phyloP scores from a whole-genome alignment of 2,888 invertebrate species.

The Lottia gigantea region DNA sequence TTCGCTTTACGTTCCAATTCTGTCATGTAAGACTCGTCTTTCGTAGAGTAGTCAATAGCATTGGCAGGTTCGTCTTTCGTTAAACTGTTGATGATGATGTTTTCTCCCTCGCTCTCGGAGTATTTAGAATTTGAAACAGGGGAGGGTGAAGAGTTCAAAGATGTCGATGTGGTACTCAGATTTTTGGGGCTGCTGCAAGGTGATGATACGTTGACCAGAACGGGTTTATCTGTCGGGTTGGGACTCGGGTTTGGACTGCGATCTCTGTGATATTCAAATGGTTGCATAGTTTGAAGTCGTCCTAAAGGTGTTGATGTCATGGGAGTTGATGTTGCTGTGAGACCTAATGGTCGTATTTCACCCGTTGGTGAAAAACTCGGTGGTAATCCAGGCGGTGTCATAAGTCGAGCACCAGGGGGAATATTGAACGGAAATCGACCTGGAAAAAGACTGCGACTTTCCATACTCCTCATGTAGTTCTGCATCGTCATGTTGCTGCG shows the following conservation, averaged over 20 bases:
- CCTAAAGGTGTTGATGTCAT: slow-evolving; percentile 83
- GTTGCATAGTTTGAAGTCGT: slow-evolving; percentile 93
- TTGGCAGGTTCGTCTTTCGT: slow-evolving; percentile 41
- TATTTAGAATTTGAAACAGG: slow-evolving; percentile 44
- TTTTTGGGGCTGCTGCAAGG: slow-evolving; percentile 46
- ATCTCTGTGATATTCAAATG: slow-evolving; percentile 83
- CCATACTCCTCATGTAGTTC: slow-evolving; percentile 60
- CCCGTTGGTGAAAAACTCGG: slow-evolving; percentile 47
- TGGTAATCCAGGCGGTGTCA: slow-evolving; percentile 46
- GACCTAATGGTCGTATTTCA: slow-evolving; percentile 48
- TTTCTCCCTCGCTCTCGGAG: slow-evolving; percentile 18
- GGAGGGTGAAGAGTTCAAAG: slow-evolving; percentile 45
- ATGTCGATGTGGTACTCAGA: slow-evolving; percentile 46
- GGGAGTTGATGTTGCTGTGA: slow-evolving; percentile 69
- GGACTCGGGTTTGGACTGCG: slow-evolving; percentile 42
- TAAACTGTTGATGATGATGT: slow-evolving; percentile 25
- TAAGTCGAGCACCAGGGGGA: slow-evolving; percentile 44
- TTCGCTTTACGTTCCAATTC: slow-evolving; percentile 60
- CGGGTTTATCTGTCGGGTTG: slow-evolving; percentile 20
- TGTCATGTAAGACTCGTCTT: slow-evolving; percentile 42
- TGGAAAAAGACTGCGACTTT: slow-evolving; percentile 55
- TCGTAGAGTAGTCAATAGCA: slow-evolving; percentile 53
- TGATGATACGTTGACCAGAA: slow-evolving; percentile 5
- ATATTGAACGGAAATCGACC: slow-evolving; percentile 51
- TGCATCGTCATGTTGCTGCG: slow-evolving; percentile 65